Evolutionary conservation across 1,140 invertebrate species (phyloP).

Genomic region (Mercenaria mercenaria): DNA sequence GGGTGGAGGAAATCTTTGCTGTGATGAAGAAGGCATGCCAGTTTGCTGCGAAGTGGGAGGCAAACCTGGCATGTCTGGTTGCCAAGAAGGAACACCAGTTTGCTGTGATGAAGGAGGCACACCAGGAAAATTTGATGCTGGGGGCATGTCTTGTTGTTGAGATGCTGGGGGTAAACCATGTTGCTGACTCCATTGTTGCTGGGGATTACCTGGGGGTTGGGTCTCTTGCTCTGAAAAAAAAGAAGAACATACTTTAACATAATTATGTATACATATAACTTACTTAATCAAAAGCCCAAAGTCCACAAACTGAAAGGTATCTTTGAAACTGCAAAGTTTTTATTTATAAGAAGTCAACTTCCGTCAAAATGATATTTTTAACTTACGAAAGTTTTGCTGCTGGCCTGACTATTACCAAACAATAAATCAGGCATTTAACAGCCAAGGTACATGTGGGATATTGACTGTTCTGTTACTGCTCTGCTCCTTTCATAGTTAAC

Average conservation of each 20-base stretch:
- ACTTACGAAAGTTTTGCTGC: too few species aligned
- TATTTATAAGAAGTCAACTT: too few species aligned
- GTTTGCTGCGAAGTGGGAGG: not conserved
- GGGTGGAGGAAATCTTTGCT: conserved; percentile 43
- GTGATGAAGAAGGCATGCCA: not conserved
- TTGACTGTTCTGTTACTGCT: too few species aligned
- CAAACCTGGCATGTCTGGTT: conserved; percentile 26
- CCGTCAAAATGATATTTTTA: too few species aligned
- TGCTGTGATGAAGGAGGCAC: conserved; percentile 42
- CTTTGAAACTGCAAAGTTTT: too few species aligned
- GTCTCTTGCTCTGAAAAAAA: conserved; percentile 30
- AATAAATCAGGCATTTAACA: too few species aligned
- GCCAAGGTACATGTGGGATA: too few species aligned
- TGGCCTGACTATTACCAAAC: too few species aligned
- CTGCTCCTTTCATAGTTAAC: too few species aligned
- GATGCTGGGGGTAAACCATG: not conserved
- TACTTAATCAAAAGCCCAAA: too few species aligned
- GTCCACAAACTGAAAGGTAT: too few species aligned
- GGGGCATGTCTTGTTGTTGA: not conserved
- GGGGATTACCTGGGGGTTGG: not conserved
- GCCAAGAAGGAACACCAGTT: not conserved
- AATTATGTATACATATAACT: too few species aligned
- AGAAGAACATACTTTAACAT: not conserved
- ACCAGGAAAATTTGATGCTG: not conserved
- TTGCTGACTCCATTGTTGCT: not conserved